phyloP scores from a whole-genome alignment of 2,797 vertebrate species.

The Malacoctenus gilli region DNA sequence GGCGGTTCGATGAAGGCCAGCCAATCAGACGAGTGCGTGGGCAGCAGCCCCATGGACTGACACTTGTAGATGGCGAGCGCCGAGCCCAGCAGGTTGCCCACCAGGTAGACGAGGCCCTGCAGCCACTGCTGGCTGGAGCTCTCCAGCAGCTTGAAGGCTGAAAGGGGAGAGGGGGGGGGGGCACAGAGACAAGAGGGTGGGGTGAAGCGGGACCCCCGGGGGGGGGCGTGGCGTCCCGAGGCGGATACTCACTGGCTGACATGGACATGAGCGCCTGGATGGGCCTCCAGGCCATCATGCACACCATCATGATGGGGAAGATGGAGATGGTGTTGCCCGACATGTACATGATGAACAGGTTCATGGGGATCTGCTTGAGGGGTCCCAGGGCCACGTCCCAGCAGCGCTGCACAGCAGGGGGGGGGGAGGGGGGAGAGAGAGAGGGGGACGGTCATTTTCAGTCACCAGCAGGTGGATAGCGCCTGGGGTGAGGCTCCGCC shows the following conservation, averaged over 20 bases:
- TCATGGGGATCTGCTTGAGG: conserved; percentile 98
- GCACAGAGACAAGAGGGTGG: too few species aligned
- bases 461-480: too few species aligned
- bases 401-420: conserved; percentile 83
- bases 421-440: background rate
- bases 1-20: conserved; percentile 94
- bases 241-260: conserved; percentile 87
- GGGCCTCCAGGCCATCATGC: conserved; percentile 99
- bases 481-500: too few species aligned
- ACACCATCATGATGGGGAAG: conserved; percentile 99
- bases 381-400: conserved; percentile 97
- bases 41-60: conserved; percentile 96
- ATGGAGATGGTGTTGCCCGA: conserved; percentile 98
- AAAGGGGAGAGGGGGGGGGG: background rate
- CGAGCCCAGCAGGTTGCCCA: conserved; percentile 93
- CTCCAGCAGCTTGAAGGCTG: conserved; percentile 96
- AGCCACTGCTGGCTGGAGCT: conserved; percentile 96
- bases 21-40: conserved; percentile 97
- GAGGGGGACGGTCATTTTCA: too few species aligned
- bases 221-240: too few species aligned
- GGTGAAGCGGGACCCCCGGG: too few species aligned
- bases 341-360: conserved; percentile 99
- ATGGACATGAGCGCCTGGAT: conserved; percentile 97
- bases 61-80: conserved; percentile 96
- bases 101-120: conserved; percentile 92